Conservation (phyloP, 2,888 invertebrate genomes). For the Cryptocephalus primarius region DNA sequence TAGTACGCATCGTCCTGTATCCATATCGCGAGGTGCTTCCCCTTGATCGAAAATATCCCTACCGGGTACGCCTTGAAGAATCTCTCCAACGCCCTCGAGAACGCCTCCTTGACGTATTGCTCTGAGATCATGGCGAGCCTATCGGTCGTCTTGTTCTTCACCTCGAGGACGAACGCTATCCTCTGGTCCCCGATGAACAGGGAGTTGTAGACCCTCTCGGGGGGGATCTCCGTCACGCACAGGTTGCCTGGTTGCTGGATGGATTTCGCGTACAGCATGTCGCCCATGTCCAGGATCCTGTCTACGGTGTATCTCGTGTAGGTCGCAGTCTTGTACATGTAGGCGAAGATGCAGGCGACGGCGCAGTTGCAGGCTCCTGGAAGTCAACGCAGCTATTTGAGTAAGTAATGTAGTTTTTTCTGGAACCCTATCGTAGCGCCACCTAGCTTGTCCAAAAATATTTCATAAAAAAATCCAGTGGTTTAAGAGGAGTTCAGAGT, state of each 20-base stretch:
- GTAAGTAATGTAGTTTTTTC: too few relatives aligned
- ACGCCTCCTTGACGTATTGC: conserved; percentile 12
- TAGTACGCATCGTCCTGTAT: conserved; percentile 15
- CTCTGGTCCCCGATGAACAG: conserved; percentile 23
- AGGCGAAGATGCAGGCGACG: conserved; percentile 45
- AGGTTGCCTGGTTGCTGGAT: conserved; percentile 16
- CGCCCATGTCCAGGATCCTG: conserved; percentile 42
- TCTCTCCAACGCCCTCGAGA: conserved; percentile 13
- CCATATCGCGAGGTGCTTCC: conserved; percentile 28
- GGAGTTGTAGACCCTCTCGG: conserved; percentile 23
- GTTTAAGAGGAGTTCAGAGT: too few relatives aligned
- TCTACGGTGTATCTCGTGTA: conserved; percentile 51
- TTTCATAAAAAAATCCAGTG: too few relatives aligned
- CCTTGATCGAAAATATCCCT: conserved; percentile 23
- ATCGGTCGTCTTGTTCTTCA: conserved; percentile 12
- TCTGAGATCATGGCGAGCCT: conserved; percentile 12
- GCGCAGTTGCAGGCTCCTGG: conserved; percentile 44
- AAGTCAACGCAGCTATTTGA: conserved; percentile 3
- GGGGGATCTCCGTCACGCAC: conserved; percentile 16
- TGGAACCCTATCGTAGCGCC: too few relatives aligned
- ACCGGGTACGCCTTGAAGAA: conserved; percentile 24
- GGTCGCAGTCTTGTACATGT: conserved; percentile 43
- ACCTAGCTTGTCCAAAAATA: too few relatives aligned
- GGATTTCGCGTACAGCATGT: conserved; percentile 37
- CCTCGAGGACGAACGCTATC: conserved; percentile 24